Evolutionary conservation across 2,113 vertebrate species (phyloP).

Genomic region (Salvelinus fontinalis): DNA sequence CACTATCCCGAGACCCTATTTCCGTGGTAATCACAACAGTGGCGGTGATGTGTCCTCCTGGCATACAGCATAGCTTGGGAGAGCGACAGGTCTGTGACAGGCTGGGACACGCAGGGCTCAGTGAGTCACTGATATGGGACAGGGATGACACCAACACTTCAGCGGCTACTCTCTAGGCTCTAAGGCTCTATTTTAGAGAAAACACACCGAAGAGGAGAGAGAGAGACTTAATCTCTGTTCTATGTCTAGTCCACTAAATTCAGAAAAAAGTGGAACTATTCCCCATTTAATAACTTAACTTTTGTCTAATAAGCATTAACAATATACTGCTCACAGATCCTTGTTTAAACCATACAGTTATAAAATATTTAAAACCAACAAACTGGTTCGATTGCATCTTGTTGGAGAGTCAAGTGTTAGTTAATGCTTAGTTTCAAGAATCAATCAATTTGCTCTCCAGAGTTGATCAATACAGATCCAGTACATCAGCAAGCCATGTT

Average conservation of each 20-base stretch:
- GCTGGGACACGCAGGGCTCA: conserved; percentile 59
- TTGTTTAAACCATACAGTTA: too few relatives aligned
- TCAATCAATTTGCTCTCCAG: neutral
- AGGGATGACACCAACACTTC: conserved; percentile 65
- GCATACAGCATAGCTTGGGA: conserved; percentile 42
- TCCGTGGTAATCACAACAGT: conserved; percentile 35
- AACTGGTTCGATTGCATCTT: too few relatives aligned
- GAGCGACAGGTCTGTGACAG: conserved; percentile 66
- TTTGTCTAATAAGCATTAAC: neutral
- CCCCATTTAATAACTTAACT: neutral
- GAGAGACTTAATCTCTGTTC: neutral
- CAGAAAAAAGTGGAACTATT: too few relatives aligned
- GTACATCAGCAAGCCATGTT: too few relatives aligned
- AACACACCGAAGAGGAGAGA: conserved; percentile 15
- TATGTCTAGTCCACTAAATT: neutral
- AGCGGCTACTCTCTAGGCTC: conserved; percentile 55
- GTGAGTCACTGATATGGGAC: conserved; percentile 69
- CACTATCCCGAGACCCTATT: conserved; percentile 9
- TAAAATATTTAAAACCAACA: too few relatives aligned
- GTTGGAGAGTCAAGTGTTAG: too few relatives aligned
- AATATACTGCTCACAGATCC: neutral
- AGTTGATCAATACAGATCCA: neutral
- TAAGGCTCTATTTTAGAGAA: conserved; percentile 42
- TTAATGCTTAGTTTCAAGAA: neutral
- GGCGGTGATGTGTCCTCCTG: conserved; percentile 37